Conservation (phyloP, 2,797 vertebrate genomes). For the Gambelia wislizenii region DNA sequence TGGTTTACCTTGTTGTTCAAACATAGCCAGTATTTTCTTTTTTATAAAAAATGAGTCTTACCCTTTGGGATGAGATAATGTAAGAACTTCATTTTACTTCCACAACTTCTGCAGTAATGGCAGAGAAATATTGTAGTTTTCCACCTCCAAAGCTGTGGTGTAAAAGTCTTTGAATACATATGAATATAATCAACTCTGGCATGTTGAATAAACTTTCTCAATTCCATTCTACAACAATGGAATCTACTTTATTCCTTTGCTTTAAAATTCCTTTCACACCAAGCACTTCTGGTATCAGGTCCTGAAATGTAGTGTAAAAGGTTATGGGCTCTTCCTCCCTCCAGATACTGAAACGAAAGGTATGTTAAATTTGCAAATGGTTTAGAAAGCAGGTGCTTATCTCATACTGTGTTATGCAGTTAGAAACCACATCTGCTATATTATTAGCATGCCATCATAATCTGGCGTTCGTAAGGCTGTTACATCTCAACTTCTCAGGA, state of each 20-base stretch:
- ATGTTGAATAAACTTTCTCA: constrained; percentile 18
- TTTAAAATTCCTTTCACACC: constrained; percentile 4
- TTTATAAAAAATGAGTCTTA: constrained; percentile 5
- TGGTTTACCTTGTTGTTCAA: background rate
- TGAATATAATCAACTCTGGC: background rate
- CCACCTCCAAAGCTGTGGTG: background rate
- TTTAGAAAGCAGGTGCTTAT: constrained; percentile 19
- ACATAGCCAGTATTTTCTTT: background rate
- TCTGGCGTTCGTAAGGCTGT: constrained; percentile 1
- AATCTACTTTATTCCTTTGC: background rate
- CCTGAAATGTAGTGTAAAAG: constrained; percentile 2
- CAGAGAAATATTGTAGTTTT: fast-evolving
- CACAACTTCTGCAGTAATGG: constrained; percentile 1
- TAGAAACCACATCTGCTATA: constrained; percentile 17
- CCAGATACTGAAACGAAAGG: background rate
- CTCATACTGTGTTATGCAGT: background rate
- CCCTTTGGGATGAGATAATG: constrained; percentile 10
- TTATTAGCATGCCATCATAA: background rate
- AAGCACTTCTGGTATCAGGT: background rate
- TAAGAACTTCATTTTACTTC: background rate
- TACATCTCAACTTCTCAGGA: constrained; percentile 26
- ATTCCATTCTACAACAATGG: background rate
- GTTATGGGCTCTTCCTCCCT: background rate
- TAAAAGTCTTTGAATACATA: constrained; percentile 1
- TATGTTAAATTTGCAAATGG: constrained; percentile 12